Evolutionary conservation across 1,140 invertebrate genomes (phyloP).

Genomic region (Hyphantria cunea): DNA sequence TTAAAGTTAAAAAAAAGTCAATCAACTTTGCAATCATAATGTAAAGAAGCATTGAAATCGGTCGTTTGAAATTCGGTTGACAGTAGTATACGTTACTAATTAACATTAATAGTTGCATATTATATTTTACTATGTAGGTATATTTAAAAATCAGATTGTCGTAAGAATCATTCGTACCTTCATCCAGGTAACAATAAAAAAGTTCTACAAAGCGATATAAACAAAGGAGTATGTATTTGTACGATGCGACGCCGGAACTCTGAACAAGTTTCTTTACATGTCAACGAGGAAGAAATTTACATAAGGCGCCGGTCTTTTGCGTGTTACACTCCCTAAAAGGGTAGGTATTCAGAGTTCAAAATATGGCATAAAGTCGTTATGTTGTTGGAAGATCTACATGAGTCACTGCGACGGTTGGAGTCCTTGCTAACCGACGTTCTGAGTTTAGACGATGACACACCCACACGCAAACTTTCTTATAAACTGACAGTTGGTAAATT

Average conservation of each 20-base stretch:
- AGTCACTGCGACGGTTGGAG: conserved; percentile 40
- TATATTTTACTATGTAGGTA: too few relatives aligned
- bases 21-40: too few relatives aligned
- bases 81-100: too few relatives aligned
- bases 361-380: conserved; percentile 25
- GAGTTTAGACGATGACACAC: conserved; percentile 37
- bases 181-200: too few relatives aligned
- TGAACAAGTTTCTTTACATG: conserved; percentile 24
- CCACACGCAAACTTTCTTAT: conserved; percentile 39
- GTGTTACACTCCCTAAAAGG: conserved; percentile 20
- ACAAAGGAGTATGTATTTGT: conserved; percentile 14
- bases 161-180: too few relatives aligned
- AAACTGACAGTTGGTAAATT: conserved; percentile 34
- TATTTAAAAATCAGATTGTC: too few relatives aligned
- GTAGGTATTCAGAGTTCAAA: conserved; percentile 27
- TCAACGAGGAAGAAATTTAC: conserved; percentile 18
- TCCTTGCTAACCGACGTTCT: conserved; percentile 36
- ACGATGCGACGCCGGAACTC: conserved; percentile 18
- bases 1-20: too few relatives aligned
- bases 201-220: conserved; percentile 5
- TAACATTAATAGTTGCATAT: too few relatives aligned
- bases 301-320: conserved; percentile 23
- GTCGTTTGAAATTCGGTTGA: too few relatives aligned
- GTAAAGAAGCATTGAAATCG: too few relatives aligned
- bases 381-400: conserved; percentile 28